phyloP scores from a whole-genome alignment of 2,797 vertebrate genomes.

The Lindbergichthys nudifrons region DNA sequence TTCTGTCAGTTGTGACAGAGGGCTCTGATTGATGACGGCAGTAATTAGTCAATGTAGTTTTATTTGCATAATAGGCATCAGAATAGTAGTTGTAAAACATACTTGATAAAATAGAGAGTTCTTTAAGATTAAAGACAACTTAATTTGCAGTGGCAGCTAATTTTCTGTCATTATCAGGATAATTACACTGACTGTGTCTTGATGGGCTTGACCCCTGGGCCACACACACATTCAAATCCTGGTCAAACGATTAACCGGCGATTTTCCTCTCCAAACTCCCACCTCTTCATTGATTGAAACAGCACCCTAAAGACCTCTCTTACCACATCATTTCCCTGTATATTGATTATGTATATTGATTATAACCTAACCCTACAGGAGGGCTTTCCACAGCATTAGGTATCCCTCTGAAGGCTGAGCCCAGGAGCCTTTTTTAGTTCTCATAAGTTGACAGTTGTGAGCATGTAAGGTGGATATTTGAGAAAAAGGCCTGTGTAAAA shows the following conservation, averaged over 20 bases:
- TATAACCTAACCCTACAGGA: slow-evolving; percentile 76
- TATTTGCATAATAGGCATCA: slow-evolving; percentile 34
- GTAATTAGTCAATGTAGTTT: slow-evolving; percentile 55
- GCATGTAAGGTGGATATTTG: slow-evolving; percentile 9
- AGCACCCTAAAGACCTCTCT: slow-evolving; percentile 78
- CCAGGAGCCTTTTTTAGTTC: slow-evolving; percentile 50
- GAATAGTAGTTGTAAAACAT: slow-evolving; percentile 21
- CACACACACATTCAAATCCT: slow-evolving; percentile 75
- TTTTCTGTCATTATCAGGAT: slow-evolving; percentile 14
- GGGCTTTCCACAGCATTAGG: slow-evolving; percentile 55
- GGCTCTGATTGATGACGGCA: slow-evolving; percentile 61
- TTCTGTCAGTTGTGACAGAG: slow-evolving; percentile 61
- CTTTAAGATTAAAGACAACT: slow-evolving; percentile 3
- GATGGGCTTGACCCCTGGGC: slow-evolving; percentile 70
- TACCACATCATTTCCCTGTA: slow-evolving; percentile 84
- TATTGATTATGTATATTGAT: slow-evolving; percentile 88
- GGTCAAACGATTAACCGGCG: slow-evolving; percentile 74
- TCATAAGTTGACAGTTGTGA: slow-evolving; percentile 49
- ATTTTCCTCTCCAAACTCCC: slow-evolving; percentile 76
- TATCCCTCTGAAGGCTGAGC: slow-evolving; percentile 62
- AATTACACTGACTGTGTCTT: slow-evolving; percentile 40
- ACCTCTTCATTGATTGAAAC: slow-evolving; percentile 80
- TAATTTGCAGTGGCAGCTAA: slow-evolving; percentile 6
- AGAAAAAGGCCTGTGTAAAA: neutral
- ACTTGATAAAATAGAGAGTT: neutral